Conservation (phyloP, 64 coral and sea anemone species). For the Pocillopora verrucosa region DNA sequence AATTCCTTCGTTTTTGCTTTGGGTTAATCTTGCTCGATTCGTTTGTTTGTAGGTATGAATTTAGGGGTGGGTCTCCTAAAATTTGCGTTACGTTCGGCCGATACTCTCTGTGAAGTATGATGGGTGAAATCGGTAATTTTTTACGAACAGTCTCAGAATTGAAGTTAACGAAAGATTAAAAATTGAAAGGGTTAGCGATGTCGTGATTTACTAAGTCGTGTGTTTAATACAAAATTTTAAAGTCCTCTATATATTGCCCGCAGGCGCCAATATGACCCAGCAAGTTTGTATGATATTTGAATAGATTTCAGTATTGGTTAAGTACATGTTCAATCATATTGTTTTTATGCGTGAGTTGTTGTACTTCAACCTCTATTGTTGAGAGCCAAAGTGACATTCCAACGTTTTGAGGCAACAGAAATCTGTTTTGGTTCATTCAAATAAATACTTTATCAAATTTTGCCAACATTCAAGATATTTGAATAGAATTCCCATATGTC, state of each 20-base stretch:
- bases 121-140: neutral
- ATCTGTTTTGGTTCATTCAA: neutral
- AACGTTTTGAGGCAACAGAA: neutral
- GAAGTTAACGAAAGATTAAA: neutral
- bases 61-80: neutral
- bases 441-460: too few relatives aligned
- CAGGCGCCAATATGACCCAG: neutral
- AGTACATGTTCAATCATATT: conserved; percentile 9
- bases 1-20: neutral
- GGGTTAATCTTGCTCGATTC: neutral
- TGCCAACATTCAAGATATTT: too few relatives aligned
- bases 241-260: neutral
- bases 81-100: neutral
- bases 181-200: neutral
- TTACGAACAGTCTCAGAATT: neutral
- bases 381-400: conserved; percentile 2
- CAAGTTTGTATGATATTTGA: conserved; percentile 19
- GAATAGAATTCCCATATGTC: too few relatives aligned
- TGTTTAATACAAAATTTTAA: neutral
- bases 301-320: neutral
- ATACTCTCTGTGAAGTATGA: neutral
- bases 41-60: neutral
- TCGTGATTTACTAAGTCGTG: neutral
- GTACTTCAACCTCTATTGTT: neutral
- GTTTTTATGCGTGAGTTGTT: conserved; percentile 23